A percentile compares a stretch with the other conserved stretches of the same genome.
phyloP scores from a whole-genome alignment of 2,797 vertebrate species.

The Characodon lateralis region DNA sequence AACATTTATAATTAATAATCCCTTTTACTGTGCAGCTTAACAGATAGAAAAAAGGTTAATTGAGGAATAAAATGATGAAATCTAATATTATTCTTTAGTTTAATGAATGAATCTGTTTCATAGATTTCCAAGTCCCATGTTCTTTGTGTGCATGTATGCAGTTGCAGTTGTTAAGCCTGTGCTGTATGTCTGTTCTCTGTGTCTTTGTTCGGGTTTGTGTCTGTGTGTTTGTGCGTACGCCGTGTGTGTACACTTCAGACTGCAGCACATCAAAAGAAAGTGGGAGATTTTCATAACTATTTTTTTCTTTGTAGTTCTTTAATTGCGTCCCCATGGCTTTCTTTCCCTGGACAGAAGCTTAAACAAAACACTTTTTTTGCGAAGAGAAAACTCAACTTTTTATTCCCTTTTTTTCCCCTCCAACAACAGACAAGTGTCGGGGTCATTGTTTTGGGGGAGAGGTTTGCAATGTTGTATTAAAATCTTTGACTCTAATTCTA shows the following conservation, averaged over 20 bases:
- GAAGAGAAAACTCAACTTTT: slow-evolving; percentile 69
- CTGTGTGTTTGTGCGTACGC: slow-evolving; percentile 26
- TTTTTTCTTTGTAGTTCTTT: slow-evolving; percentile 88
- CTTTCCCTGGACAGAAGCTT: slow-evolving; percentile 84
- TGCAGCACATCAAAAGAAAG: slow-evolving; percentile 84
- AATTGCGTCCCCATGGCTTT: slow-evolving; percentile 87
- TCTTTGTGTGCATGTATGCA: slow-evolving; percentile 32
- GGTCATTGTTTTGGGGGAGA: slow-evolving; percentile 60
- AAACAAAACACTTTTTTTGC: slow-evolving; percentile 82
- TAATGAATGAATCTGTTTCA: slow-evolving; percentile 51
- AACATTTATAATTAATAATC: slow-evolving; percentile 24
- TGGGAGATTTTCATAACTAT: slow-evolving; percentile 85
- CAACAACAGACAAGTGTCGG: slow-evolving; percentile 72
- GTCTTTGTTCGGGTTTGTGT: slow-evolving; percentile 57
- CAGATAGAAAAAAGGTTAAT: slow-evolving; percentile 26
- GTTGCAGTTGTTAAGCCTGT: slow-evolving; percentile 38
- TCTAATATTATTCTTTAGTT: slow-evolving; percentile 49
- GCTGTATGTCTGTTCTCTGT: slow-evolving; percentile 29
- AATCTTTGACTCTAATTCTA: slow-evolving; percentile 50
- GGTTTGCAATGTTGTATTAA: slow-evolving; percentile 41
- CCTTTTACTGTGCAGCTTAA: slow-evolving; percentile 36
- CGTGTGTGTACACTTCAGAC: slow-evolving; percentile 69
- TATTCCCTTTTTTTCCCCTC: slow-evolving; percentile 48
- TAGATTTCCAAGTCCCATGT: slow-evolving; percentile 29
- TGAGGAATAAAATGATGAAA: slow-evolving; percentile 24